These are phyloP conservation scores for Watsonalla cultraria DNA, from an alignment of 2,888 invertebrate species.

Conservation along the genomic window DNA sequence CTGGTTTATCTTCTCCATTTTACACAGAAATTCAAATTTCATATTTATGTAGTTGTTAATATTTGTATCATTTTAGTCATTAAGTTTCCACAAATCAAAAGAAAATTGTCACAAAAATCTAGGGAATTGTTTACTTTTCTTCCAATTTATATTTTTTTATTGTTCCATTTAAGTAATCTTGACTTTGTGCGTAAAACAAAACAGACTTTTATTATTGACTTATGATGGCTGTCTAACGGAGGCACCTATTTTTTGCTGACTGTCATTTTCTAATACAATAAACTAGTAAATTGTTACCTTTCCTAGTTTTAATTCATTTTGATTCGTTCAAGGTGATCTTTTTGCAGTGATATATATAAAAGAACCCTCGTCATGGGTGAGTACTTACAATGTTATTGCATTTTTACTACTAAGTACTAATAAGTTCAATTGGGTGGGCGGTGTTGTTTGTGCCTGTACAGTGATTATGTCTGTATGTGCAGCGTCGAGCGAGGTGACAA, in stretches of 20 bases:
- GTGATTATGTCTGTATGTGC: constrained; percentile 48
- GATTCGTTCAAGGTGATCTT: constrained; percentile 32
- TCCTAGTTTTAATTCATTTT: constrained; percentile 23
- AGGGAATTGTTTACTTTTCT: too few species aligned
- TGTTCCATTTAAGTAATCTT: not conserved
- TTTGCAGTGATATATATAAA: constrained; percentile 24
- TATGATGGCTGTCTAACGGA: constrained; percentile 21
- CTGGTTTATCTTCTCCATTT: too few species aligned
- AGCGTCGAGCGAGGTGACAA: constrained; percentile 80
- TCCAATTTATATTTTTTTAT: too few species aligned
- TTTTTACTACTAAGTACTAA: constrained; percentile 22
- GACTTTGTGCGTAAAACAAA: constrained; percentile 2
- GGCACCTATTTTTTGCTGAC: constrained; percentile 11
- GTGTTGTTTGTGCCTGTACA: constrained; percentile 39
- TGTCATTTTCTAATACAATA: constrained; percentile 36
- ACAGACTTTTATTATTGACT: constrained; percentile 26
- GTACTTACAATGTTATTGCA: constrained; percentile 34
- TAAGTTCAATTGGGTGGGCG: constrained; percentile 59
- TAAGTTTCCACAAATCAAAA: too few species aligned
- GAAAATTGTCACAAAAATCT: too few species aligned
- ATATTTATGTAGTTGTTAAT: too few species aligned
- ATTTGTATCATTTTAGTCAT: too few species aligned
- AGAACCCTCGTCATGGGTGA: constrained; percentile 61
- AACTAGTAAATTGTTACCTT: constrained; percentile 34
- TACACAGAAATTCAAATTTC: too few species aligned